Evolutionary conservation across 2,797 vertebrate species (phyloP), one percentile per base, ranked within the genome.

Genomic region (Gymnoscopelus microlampas): DNA sequence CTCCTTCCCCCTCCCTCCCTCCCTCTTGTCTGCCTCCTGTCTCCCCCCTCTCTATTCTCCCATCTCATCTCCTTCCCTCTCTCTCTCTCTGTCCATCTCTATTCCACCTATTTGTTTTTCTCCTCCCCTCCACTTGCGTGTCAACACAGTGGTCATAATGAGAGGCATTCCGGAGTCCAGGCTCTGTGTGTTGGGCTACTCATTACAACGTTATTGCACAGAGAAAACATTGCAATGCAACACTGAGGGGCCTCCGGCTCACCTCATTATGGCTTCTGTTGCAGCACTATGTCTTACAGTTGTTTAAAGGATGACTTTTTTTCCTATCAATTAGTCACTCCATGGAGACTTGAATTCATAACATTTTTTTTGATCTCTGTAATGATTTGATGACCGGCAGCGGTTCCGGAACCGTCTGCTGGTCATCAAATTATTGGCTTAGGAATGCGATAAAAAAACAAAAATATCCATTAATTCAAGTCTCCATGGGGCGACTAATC

Each of bases 101-200:
- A 15, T 53, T 44, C 39, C 39, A 44, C 39, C 7, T 44, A 44
- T 44, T 44, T 44, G 39, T 44, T 13, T 63, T 26, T 63, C 48
- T 63, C 24, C 49, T 23, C 57, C 23, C 39, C 29, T 59, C 60
- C 47, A 19, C 70, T 67, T 70, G 51, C 15, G 3, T 73, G 79
- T 84, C 75, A 71, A 66, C 68, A 66, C 68, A 76, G 71, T 65
- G 68, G 72, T 78, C 77, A 81, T 80, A 81, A 84, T 71, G 76
- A 81, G 72, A 2, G 63, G 64, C 79, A 87, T 88, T 82, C 83
- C 83, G 69, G 70, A 63, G 59, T 54, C 10, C 49, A 0, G 70
- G 3, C 66, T 76, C 67, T 65, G 1, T 59, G 61, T 4, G 35
- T 75, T 55, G 48, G 55, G 67, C 72, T 70, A 47, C 71, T 83